Conservation (phyloP, 2,113 vertebrate genomes). For the Scophthalmus maximus region DNA sequence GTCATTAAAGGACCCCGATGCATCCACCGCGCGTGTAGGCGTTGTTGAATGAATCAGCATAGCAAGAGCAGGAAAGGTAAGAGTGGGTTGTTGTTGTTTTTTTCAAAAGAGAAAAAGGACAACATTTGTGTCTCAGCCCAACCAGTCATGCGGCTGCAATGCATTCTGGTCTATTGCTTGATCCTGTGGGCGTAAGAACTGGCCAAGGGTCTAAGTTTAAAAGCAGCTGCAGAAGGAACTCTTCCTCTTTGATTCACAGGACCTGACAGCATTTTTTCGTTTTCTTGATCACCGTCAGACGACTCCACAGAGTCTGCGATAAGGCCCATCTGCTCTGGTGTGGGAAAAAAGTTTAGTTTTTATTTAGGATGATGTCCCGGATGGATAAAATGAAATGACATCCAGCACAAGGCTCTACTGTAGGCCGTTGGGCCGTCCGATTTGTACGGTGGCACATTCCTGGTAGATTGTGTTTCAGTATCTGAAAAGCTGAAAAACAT, state of each 20-base stretch:
- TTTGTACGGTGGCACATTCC: too few relatives aligned
- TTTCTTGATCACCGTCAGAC: too few relatives aligned
- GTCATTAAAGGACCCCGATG: constrained; percentile 3
- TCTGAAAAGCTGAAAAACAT: too few relatives aligned
- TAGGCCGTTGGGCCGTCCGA: too few relatives aligned
- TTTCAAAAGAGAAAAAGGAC: background rate
- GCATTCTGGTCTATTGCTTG: constrained; percentile 52
- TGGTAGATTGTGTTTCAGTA: too few relatives aligned
- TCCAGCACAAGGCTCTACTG: too few relatives aligned
- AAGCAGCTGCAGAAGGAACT: too few relatives aligned
- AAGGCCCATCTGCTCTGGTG: too few relatives aligned
- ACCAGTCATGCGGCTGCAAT: constrained; percentile 20
- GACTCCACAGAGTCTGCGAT: too few relatives aligned
- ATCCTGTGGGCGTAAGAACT: constrained; percentile 21
- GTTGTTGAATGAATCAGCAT: constrained; percentile 36
- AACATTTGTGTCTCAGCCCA: background rate
- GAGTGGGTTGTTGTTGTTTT: constrained; percentile 1
- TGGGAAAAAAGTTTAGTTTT: too few relatives aligned
- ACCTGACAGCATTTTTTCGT: background rate
- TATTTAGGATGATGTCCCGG: too few relatives aligned
- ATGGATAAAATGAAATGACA: too few relatives aligned
- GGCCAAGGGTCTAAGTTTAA: background rate
- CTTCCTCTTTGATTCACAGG: background rate
- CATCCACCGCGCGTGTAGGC: constrained; percentile 17
- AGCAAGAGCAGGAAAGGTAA: constrained; percentile 13